Evolutionary conservation across 2,113 vertebrate species (phyloP), one percentile per base, ranked within the genome.

Genomic region (Cynopterus brachyotis): DNA sequence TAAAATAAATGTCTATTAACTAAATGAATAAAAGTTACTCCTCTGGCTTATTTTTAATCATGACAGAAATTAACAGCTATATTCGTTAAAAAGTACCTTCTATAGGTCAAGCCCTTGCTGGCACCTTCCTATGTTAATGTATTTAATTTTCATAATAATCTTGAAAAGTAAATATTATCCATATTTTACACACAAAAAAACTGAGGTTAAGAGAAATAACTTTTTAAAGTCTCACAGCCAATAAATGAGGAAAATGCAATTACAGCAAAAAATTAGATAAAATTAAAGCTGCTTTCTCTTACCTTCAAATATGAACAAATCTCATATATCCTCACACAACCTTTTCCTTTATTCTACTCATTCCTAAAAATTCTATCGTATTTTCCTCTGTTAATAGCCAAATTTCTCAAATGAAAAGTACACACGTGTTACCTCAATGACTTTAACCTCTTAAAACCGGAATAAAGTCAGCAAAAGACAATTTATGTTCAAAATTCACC

Each of bases 1-100:
- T 93, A 95, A 96, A 93, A 89, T 83, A 84, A 92, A 84, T 53
- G 28, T 50, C 67, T 62, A 37, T 20, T 78, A 37, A 92, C 69
- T 55, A 88, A 86, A 82, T 53, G 22, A 73, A 73, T 82, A 91
- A 82, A 82, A 88, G 53, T 45, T 83, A 88, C 42, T 86, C 50
- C 4, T 72, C 28, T 59, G 57, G 64, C 26, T 96, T 60, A 92
- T 42, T 92, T 92, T 92, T 73, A 92, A 80, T 67, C 22, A 81
- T 42, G 45, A 83, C 0, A 67, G 12, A 79, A 93, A 60, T 42
- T 89, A 89, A 93, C 28, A 81, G 47, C 66, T 86, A 59, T 12
- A 64, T 69, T 84, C 69, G 70, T 24, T 67, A 45, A 69, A n/a
- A 73, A 86, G 32, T 75, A 86, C 85, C 40, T 73, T 80, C 66